phyloP scores from a whole-genome alignment of 2,888 invertebrate species.

The Lithophane semibrunnea region DNA sequence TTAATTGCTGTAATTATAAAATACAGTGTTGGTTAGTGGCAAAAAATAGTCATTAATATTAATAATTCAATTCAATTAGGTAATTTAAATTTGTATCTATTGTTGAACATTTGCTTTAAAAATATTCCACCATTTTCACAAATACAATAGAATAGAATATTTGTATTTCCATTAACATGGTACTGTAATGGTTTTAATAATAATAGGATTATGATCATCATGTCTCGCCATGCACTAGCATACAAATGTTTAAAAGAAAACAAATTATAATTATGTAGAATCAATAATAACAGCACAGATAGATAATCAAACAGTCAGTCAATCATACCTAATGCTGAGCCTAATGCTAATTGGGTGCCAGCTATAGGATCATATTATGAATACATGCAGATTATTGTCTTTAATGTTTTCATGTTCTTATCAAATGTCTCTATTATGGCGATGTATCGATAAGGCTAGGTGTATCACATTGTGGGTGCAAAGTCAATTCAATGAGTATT shows the following conservation, averaged over 20 bases:
- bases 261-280: background rate
- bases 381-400: too few species aligned
- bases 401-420: constrained; percentile 1
- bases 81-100: background rate
- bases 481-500: constrained; percentile 2
- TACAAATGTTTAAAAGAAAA: background rate
- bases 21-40: background rate
- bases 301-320: too few species aligned
- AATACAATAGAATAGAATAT: background rate
- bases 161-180: background rate
- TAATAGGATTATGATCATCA: background rate
- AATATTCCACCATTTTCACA: background rate
- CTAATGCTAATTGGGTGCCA: background rate
- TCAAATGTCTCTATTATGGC: background rate
- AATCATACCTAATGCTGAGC: background rate
- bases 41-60: background rate
- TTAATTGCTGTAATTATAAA: background rate
- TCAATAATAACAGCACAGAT: background rate
- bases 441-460: constrained; percentile 1
- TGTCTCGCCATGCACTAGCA: background rate
- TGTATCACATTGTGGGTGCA: background rate
- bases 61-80: too few species aligned
- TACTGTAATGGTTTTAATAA: background rate
- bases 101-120: background rate
- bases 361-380: background rate